These are phyloP conservation scores for Acinonyx jubatus DNA, from an alignment of 2,113 vertebrate genomes.

Conservation along the genomic window DNA sequence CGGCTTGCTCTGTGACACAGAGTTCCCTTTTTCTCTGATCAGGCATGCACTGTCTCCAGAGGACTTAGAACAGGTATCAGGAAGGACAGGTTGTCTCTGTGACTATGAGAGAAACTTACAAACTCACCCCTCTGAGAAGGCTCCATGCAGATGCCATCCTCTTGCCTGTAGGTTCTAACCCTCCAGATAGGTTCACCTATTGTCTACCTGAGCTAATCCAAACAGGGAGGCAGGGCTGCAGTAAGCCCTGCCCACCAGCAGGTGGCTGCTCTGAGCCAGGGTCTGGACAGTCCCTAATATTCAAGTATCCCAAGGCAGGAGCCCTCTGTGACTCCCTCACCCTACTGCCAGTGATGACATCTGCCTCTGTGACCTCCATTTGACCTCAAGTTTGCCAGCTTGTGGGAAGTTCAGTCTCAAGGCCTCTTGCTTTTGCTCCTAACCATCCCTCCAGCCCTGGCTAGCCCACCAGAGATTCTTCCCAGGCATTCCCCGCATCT, in stretches of 20 bases:
- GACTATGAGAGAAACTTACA: background rate
- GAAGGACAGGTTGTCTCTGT: background rate
- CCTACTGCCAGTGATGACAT: background rate
- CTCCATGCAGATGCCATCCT: background rate
- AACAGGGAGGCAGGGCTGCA: background rate
- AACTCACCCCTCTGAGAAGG: background rate
- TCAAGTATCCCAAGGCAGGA: background rate
- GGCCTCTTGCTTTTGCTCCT: background rate
- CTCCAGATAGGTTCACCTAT: background rate
- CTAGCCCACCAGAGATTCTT: background rate
- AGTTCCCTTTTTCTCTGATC: background rate
- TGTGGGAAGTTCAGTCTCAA: background rate
- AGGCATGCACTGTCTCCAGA: background rate
- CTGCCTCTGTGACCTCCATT: background rate
- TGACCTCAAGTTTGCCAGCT: background rate
- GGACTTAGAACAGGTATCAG: background rate
- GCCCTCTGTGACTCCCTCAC: background rate
- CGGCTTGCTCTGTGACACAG: background rate
- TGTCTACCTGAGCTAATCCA: background rate
- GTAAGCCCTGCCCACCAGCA: background rate
- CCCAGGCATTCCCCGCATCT: background rate
- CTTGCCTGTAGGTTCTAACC: background rate
- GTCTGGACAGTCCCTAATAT: background rate
- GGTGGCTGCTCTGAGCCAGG: background rate
- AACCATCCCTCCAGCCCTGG: background rate